Evolutionary conservation across 2,797 vertebrate genomes (phyloP).

Genomic region (Enteromius unitaeniatus): DNA sequence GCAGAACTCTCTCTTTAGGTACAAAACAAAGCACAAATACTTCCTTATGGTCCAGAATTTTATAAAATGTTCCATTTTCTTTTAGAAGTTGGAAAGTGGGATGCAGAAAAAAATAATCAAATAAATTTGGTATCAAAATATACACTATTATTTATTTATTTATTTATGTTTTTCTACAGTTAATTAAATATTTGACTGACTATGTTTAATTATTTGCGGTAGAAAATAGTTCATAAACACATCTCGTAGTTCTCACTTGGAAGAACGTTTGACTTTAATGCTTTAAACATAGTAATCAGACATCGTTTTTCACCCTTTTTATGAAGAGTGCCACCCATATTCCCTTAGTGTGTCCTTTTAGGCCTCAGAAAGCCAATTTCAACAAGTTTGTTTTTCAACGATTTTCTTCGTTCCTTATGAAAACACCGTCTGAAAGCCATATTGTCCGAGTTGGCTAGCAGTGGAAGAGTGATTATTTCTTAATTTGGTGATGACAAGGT

Average conservation of each 20-base stretch:
- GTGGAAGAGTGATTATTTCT: conserved; percentile 52
- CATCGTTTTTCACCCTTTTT: not conserved
- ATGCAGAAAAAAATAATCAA: not conserved
- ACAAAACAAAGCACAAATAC: not conserved
- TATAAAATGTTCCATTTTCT: not conserved
- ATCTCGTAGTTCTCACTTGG: not conserved
- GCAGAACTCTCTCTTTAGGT: not conserved
- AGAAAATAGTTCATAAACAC: not conserved
- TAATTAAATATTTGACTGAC: not conserved
- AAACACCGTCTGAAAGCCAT: conserved; percentile 6
- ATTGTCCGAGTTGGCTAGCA: conserved; percentile 18
- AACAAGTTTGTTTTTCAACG: conserved; percentile 28
- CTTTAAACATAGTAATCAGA: not conserved
- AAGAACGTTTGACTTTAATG: not conserved
- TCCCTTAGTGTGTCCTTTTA: conserved; percentile 6
- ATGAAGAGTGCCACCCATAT: not conserved
- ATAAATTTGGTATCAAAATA: too few species aligned
- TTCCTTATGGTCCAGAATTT: not conserved
- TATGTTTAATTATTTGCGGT: not conserved
- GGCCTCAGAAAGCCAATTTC: conserved; percentile 7
- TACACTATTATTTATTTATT: too few species aligned
- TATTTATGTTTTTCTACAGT: too few species aligned
- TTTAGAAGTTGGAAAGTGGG: not conserved
- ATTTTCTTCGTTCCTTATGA: conserved; percentile 23
- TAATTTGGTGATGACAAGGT: conserved; percentile 57